Base-by-base conservation (phyloP, 2,113 vertebrate species). In the Bothrops jararaca region DNA sequence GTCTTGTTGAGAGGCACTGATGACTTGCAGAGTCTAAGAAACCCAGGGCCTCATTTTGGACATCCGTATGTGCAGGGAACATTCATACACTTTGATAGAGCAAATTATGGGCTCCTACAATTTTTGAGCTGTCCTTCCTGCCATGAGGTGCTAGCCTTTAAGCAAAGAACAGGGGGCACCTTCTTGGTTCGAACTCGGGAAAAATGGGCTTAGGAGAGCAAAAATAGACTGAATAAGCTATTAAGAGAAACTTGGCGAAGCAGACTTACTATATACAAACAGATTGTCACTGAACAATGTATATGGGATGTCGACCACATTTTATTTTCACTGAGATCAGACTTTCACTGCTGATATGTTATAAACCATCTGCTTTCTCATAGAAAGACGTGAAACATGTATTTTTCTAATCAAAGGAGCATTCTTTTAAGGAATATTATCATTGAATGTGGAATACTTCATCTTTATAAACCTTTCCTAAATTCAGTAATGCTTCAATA, bases 1-100 rank as follows among this genome's bases (percentile, higher is more conserved):
- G 74, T 58, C 18, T 56, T 95, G 96, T 91, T 92, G 95, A 96
- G 96, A 96, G 94, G 94, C 89, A 94, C 94, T 97, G 96, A 96
- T 95, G 95, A 94, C 93, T 94, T 96, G 94, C 93, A 93, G 96
- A 95, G 93, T 91, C 89, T 95, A 93, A 94, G 85, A 97, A 92
- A 95, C 86, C 94, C 93, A 90, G 93, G 92, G 86, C 45, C 26
- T 39, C 0, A 1, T 45, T 64, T 34, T 7, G 4, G 57, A 92
- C 92, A 26, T 56, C 56, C 89, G 92, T 69, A 94, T 95, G 93
- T 94, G 85, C 34, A 45, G 91, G 94, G 93, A 92, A 92, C 57
- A 89, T 93, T 85, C 94, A 20, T n/a, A n/a, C n/a, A 89, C 24
- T 95, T 96, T 91, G 93, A 94, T 92, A 85, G 2, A 74, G 87